Conservation (phyloP, 1,140 invertebrate genomes). For the Heliconius congener region DNA sequence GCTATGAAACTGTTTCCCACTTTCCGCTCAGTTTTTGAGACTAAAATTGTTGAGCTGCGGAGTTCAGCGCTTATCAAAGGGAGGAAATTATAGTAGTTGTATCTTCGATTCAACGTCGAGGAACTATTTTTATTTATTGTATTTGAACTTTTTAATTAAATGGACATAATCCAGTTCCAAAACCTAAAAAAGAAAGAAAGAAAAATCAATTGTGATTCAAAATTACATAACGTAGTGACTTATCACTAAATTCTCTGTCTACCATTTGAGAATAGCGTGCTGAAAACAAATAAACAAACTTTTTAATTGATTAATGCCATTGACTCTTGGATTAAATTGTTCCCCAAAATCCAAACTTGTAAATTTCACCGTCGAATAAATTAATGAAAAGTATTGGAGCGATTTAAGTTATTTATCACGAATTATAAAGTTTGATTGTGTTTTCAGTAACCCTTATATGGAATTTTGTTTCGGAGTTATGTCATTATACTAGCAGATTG, state of each 20-base stretch:
- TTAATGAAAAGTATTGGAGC: conserved; percentile 10
- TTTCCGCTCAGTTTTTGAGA: not conserved
- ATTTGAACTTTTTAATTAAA: too few relatives aligned
- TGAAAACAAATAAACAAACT: conserved; percentile 1
- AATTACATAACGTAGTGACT: not conserved
- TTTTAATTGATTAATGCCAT: conserved; percentile 7
- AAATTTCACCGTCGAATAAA: conserved; percentile 12
- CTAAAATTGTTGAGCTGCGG: not conserved
- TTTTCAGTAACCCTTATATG: conserved; percentile 10
- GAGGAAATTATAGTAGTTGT: too few relatives aligned
- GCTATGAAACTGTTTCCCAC: not conserved
- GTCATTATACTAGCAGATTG: not conserved
- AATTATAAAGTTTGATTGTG: conserved; percentile 13
- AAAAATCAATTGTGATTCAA: not conserved
- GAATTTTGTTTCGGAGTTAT: not conserved
- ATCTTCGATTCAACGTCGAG: too few relatives aligned
- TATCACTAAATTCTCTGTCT: not conserved
- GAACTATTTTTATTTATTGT: too few relatives aligned
- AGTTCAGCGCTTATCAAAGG: not conserved
- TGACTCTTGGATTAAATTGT: conserved; percentile 12
- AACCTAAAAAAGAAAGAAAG: not conserved
- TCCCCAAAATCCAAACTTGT: conserved; percentile 7
- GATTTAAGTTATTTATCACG: conserved; percentile 12
- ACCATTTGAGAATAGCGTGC: not conserved
- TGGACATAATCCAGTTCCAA: too few relatives aligned